Base-by-base conservation (phyloP, 2,113 vertebrate genomes). In the Corvus moneduloides region DNA sequence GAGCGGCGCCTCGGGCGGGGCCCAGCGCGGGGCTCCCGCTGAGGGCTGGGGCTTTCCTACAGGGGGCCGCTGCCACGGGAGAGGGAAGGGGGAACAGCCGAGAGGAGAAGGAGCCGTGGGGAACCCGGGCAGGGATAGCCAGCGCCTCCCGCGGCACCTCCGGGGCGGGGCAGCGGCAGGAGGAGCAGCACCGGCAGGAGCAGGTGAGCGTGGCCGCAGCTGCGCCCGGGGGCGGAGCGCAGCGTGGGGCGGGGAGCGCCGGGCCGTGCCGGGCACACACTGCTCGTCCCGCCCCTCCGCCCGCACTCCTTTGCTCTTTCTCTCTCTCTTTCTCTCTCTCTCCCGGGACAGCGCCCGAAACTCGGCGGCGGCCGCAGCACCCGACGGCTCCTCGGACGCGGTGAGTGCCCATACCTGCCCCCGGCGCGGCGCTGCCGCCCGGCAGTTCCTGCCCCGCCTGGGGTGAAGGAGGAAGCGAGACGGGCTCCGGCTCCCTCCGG, bases 401-500 rank as follows among this genome's bases (percentile, higher is more conserved):
- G 91, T 84, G 79, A 87, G 94, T 89, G 68, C 11, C 4, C 18
- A 24, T 90, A 92, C 86, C 86, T 85, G 93, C 27, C 17, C 41
- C 46, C 4, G 59, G 64, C 21, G 33, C 4, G 68, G 46, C 63
- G n/a, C 54, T 62, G 28, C 48, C 55, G 73, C 56, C 41, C 20
- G 66, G 74, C 33, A 49, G 86, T 77, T 94, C 72, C 94, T 81
- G 88, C 90, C 88, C 82, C 71, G 91, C 91, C 84, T 55, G 93
- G 51, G 56, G 76, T 74, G 85, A 92, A 96, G 75, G 94, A 96
- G 96, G 96, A 96, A 96, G 94, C 93, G 75, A 59, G 4, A 33
- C 39, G 33, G 85, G 79, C 90, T 80, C 23, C 19, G 43, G 39
- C 43, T 89, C 80, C 55, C 77, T 81, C 46, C 7, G 55, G 89